Evolutionary conservation across 2,888 invertebrate genomes (phyloP).

Genomic region (Helobdella robusta): DNA sequence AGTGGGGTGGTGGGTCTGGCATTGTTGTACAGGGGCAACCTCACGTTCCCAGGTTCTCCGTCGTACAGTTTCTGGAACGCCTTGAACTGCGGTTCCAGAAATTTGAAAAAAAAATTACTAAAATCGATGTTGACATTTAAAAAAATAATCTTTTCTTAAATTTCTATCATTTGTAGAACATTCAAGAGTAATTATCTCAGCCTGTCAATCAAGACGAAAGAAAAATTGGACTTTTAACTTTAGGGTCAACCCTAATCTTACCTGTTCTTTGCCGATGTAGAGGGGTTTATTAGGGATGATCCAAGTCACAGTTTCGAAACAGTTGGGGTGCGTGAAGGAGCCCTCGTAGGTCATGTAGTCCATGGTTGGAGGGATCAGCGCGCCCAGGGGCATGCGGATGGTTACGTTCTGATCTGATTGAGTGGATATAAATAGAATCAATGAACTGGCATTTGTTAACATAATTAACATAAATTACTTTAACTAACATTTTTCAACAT

Average conservation of each 20-base stretch:
- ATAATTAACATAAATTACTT: too few species aligned
- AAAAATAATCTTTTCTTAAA: not conserved
- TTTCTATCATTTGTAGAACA: too few species aligned
- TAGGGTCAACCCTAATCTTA: slow-evolving; percentile 47
- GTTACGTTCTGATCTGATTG: slow-evolving; percentile 7
- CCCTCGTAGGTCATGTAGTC: slow-evolving; percentile 92
- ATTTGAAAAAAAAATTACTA: not conserved
- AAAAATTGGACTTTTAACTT: too few species aligned
- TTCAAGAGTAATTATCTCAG: too few species aligned
- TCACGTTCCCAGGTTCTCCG: slow-evolving; percentile 34
- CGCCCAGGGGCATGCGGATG: slow-evolving; percentile 33
- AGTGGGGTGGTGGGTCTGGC: slow-evolving; percentile 40
- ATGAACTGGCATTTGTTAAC: not conserved
- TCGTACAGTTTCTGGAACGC: slow-evolving; percentile 37
- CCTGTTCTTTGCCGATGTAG: slow-evolving; percentile 90
- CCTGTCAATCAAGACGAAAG: too few species aligned
- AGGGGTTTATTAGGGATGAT: slow-evolving; percentile 94
- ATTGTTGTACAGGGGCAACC: slow-evolving; percentile 40
- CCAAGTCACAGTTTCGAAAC: slow-evolving; percentile 99
- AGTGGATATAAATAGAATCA: not conserved
- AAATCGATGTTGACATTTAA: not conserved
- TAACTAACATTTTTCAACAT: too few species aligned
- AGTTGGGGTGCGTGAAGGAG: slow-evolving; percentile 88
- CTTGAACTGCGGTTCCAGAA: slow-evolving; percentile 33
- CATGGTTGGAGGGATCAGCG: slow-evolving; percentile 32